Evolutionary conservation across 2,113 vertebrate species (phyloP).

Genomic region (Ancistrus triradiatus): DNA sequence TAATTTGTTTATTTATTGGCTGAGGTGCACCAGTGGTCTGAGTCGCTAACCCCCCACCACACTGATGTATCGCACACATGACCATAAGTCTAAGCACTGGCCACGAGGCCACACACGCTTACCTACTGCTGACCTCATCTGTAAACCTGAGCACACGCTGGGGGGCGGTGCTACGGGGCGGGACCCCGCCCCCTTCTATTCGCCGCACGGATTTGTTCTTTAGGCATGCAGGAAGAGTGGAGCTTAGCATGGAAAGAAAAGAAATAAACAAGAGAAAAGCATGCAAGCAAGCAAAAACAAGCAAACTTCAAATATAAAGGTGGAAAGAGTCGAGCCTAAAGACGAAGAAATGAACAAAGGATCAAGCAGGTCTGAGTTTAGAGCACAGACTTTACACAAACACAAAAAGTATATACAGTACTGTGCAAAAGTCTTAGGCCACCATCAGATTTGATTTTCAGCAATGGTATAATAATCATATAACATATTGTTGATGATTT

Average conservation of each 20-base stretch:
- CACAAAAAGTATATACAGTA: no score
- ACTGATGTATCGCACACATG: no score
- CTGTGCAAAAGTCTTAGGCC: no score
- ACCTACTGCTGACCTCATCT: conserved; percentile 79
- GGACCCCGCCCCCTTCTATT: conserved; percentile 71
- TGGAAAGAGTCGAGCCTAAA: not conserved
- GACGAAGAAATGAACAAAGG: not conserved
- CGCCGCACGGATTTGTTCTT: conserved; percentile 74
- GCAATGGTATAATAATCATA: no score
- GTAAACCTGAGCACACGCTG: conserved; percentile 75
- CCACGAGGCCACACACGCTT: conserved; percentile 53
- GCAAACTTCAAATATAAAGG: not conserved
- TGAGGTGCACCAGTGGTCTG: no score
- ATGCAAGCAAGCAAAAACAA: conserved; percentile 43
- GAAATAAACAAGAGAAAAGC: conserved; percentile 27
- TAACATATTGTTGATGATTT: no score
- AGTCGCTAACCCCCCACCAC: no score
- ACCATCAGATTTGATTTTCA: no score
- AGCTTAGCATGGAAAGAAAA: conserved; percentile 61
- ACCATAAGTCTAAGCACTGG: not conserved
- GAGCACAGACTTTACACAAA: no score
- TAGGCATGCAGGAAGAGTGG: conserved; percentile 83
- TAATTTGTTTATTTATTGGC: no score
- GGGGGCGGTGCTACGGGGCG: conserved; percentile 69
- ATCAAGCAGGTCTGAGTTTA: no score